Base-by-base conservation (phyloP, 2,888 invertebrate species). In the Melieria picta region DNA sequence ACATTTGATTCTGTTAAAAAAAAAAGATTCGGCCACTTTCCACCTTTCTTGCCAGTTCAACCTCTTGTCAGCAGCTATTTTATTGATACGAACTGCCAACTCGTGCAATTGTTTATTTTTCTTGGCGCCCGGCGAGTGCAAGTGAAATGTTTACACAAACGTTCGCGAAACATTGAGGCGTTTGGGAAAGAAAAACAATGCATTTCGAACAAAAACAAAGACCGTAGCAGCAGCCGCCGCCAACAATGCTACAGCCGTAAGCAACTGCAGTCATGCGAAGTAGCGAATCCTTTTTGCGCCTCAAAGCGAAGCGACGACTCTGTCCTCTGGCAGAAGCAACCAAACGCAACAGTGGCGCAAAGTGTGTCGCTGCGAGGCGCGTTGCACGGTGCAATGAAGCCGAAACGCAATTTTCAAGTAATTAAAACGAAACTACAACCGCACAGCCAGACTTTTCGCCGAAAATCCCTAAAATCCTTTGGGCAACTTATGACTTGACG, bases 101-200 rank as follows among this genome's bases (percentile, higher is more conserved):
- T 30, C 58, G 16, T 4, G 7, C n/a, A 55, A 48, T 57, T 73
- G 69, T 71, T 75, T 73, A 72, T 78, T 76, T 78, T 72, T 72
- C 55, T 73, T 76, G 73, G 56, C 72, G 65, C 71, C 71, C 50
- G 46, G 45, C 72, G 63, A 67, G 74, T 77, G 80, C 75, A 77
- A 77, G 77, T 83, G 83, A 83, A 82, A 78, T 83, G 83, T 83
- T 83, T 83, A 79, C 80, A 81, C 79, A 72, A 75, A 72, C 67
- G 71, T 72, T 46, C 42, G 60, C 11, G 48, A 7, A 60, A 50
- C 69, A 69, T 71, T 73, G 68, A 69, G 60, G 47, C 71, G 66
- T 71, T 66, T 10, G 69, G 45, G 43, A 70, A 45, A 61, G 45
- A 16, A 46, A 62, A 61, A 67, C 62, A 9, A 58, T 16, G 1